phyloP scores from a whole-genome alignment of 2,113 vertebrate genomes.

The Lethenteron reissneri region DNA sequence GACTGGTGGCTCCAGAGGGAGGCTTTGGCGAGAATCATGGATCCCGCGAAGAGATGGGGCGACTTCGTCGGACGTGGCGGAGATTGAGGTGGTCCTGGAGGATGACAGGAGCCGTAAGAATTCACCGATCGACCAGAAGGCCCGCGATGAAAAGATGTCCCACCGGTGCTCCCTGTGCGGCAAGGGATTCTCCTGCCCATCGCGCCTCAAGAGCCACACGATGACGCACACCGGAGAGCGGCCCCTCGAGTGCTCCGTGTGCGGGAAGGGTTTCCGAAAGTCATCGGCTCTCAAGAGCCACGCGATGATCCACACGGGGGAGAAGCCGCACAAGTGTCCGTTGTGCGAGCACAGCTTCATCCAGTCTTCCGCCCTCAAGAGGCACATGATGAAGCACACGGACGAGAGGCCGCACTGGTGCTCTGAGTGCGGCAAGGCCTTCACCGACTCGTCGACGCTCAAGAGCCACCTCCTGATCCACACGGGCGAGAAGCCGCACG shows the following conservation, averaged over 20 bases:
- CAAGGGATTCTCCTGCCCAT: neutral
- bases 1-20: too few species aligned
- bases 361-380: neutral
- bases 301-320: conserved; percentile 1
- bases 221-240: neutral
- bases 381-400: conserved; percentile 2
- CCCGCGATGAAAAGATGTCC: neutral
- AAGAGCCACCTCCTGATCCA: conserved; percentile 1
- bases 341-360: conserved; percentile 1
- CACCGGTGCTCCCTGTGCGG: conserved; percentile 1
- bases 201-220: neutral
- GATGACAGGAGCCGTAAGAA: too few species aligned
- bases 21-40: too few species aligned
- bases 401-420: neutral
- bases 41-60: too few species aligned
- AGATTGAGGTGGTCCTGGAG: too few species aligned
- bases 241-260: neutral
- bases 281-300: neutral
- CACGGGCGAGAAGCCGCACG: neutral
- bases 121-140: neutral
- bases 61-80: too few species aligned
- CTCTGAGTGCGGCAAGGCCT: neutral
- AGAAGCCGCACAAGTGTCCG: neutral
- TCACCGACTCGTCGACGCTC: neutral
- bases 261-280: conserved; percentile 2